phyloP scores from a whole-genome alignment of 2,797 vertebrate genomes.

The Myiotriccus ornatus region DNA sequence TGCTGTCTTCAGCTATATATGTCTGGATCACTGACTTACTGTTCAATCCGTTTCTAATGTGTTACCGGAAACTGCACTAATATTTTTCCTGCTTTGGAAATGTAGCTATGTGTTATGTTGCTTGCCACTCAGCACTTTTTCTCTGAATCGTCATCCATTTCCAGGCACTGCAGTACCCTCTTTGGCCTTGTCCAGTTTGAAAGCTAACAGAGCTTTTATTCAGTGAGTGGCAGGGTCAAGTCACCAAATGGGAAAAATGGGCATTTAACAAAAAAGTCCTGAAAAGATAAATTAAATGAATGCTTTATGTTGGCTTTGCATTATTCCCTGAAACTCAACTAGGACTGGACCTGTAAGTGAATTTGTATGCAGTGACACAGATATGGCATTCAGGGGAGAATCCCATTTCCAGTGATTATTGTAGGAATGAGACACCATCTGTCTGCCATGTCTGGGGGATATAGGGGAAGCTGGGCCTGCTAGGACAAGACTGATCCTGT shows the following conservation, averaged over 20 bases:
- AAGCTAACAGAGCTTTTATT: neutral
- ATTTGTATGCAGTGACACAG: neutral
- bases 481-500: neutral
- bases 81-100: neutral
- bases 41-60: neutral
- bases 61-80: neutral
- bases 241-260: neutral
- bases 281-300: slow-evolving; percentile 17
- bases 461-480: neutral
- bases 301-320: slow-evolving; percentile 23
- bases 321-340: neutral
- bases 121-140: neutral
- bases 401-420: neutral
- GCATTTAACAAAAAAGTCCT: neutral
- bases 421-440: neutral
- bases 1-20: neutral
- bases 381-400: neutral
- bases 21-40: neutral
- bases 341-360: neutral
- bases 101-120: neutral
- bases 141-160: neutral
- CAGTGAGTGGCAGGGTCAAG: neutral
- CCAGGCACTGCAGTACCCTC: neutral
- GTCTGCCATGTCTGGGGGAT: neutral
- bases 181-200: neutral